Conservation (phyloP, 2,113 vertebrate species). For the Tor tambroides region DNA sequence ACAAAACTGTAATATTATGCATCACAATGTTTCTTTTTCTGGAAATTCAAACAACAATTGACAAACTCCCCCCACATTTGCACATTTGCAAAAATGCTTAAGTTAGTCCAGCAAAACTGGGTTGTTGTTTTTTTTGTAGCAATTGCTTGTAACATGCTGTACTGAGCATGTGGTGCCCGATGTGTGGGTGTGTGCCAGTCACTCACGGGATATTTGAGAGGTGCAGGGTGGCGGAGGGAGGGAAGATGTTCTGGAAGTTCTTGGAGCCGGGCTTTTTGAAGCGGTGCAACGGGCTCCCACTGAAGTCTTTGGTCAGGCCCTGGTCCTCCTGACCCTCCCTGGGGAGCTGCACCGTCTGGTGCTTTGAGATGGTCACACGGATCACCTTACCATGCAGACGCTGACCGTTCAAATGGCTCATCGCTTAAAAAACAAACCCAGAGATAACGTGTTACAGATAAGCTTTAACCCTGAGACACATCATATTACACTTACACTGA, state of each 20-base stretch:
- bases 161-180: too few relatives aligned
- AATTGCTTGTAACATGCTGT: too few relatives aligned
- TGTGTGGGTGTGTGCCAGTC: neutral
- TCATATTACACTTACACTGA: neutral
- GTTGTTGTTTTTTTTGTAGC: neutral
- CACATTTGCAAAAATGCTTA: too few relatives aligned
- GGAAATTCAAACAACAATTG: too few relatives aligned
- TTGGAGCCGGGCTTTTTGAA: slow-evolving; percentile 84
- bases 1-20: too few relatives aligned
- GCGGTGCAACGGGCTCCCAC: slow-evolving; percentile 83
- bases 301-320: slow-evolving; percentile 84
- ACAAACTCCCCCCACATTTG: too few relatives aligned
- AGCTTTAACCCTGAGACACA: neutral
- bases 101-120: neutral
- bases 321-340: slow-evolving; percentile 78
- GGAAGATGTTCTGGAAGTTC: slow-evolving; percentile 84
- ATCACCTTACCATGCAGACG: slow-evolving; percentile 82
- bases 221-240: slow-evolving; percentile 85
- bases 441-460: neutral
- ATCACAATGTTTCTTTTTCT: too few relatives aligned
- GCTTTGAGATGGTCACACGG: slow-evolving; percentile 79
- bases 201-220: slow-evolving; percentile 89
- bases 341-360: slow-evolving; percentile 82
- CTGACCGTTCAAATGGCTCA: slow-evolving; percentile 83
- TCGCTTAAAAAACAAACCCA: slow-evolving; percentile 69